Conservation (phyloP, 2,113 vertebrate genomes). For the Perca fluviatilis region DNA sequence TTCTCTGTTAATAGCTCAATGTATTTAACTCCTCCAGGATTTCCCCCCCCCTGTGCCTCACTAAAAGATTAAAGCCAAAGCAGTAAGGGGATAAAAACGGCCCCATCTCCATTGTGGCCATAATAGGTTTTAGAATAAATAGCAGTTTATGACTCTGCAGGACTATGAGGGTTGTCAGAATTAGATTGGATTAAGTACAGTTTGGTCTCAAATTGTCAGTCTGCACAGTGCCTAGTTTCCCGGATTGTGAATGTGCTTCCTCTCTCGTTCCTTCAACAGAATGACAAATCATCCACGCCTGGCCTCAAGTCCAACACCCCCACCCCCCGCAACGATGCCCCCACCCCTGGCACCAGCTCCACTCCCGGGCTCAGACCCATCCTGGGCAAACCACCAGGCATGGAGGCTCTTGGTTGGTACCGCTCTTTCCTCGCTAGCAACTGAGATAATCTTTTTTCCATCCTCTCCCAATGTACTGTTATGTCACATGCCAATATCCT, state of each 20-base stretch:
- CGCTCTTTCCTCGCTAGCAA: conserved; percentile 39
- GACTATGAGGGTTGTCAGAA: conserved; percentile 84
- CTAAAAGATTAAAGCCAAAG: conserved; percentile 84
- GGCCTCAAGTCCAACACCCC: conserved; percentile 97
- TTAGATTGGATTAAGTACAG: conserved; percentile 84
- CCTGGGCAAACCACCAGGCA: conserved; percentile 91
- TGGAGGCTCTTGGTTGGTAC: conserved; percentile 89
- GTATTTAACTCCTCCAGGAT: conserved; percentile 83
- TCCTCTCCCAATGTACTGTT: background rate
- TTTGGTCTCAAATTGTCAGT: conserved; percentile 82
- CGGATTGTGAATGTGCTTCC: conserved; percentile 73
- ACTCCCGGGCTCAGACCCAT: conserved; percentile 94
- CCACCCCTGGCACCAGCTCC: conserved; percentile 95
- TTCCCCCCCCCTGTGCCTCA: conserved; percentile 70
- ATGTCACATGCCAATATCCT: conserved; percentile 22
- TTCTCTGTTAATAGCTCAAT: conserved; percentile 82
- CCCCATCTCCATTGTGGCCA: conserved; percentile 81
- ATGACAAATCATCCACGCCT: conserved; percentile 96
- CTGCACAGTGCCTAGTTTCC: conserved; percentile 72
- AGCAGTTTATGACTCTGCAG: conserved; percentile 82
- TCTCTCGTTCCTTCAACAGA: conserved; percentile 83
- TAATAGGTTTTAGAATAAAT: conserved; percentile 87
- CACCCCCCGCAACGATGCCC: conserved; percentile 93
- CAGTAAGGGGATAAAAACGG: conserved; percentile 80
- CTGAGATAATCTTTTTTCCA: conserved; percentile 14